Evolutionary conservation across 2,113 vertebrate species (phyloP).

Genomic region (Amblyornis subalaris): DNA sequence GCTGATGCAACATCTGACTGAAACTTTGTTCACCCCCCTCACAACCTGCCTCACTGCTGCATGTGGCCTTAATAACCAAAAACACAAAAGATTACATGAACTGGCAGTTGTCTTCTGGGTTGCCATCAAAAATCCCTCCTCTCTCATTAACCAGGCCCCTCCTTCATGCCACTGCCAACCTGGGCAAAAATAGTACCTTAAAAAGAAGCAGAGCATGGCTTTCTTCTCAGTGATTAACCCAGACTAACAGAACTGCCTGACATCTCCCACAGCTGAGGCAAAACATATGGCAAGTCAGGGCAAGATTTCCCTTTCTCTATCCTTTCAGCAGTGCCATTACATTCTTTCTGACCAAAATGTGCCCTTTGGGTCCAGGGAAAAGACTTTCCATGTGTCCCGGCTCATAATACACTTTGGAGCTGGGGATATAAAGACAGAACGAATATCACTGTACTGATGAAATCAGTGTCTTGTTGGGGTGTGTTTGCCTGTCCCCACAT

Average conservation of each 20-base stretch:
- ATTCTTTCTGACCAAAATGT: neutral
- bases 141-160: neutral
- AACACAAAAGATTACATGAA: fast-evolving
- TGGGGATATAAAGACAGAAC: neutral
- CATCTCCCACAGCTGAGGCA: neutral
- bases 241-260: neutral
- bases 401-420: neutral
- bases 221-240: neutral
- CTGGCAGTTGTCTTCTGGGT: neutral
- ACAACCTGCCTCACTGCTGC: no score
- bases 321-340: neutral
- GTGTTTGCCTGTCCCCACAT: neutral
- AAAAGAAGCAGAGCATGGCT: neutral
- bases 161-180: neutral
- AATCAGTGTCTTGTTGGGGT: neutral
- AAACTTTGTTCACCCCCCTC: neutral
- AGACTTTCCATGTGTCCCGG: neutral
- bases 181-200: neutral
- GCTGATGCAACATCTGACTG: fast-evolving
- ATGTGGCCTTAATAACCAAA: neutral
- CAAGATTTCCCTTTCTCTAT: neutral
- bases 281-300: fast-evolving
- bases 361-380: neutral
- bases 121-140: neutral
- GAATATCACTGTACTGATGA: neutral